A percentile compares a stretch with the other conserved stretches of the same genome.
These are phyloP conservation scores for Euborellia annulipes DNA, from an alignment of 1,140 invertebrate species.

Conservation along the genomic window DNA sequence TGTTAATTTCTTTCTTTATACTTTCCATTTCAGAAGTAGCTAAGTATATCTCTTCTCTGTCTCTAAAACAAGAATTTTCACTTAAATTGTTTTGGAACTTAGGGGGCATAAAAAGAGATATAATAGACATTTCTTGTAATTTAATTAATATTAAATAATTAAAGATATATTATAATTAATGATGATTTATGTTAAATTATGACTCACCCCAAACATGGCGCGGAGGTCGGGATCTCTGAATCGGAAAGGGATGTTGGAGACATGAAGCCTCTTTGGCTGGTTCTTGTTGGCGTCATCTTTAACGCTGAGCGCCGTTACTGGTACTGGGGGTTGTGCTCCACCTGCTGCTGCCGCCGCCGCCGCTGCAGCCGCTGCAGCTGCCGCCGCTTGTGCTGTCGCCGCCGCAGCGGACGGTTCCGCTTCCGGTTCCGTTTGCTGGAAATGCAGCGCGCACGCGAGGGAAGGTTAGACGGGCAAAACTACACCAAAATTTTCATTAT, in stretches of 20 bases:
- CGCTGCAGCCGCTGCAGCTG: slow-evolving; percentile 19
- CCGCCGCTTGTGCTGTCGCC: slow-evolving; percentile 18
- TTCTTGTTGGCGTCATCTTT: slow-evolving; percentile 29
- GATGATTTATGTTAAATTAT: no score
- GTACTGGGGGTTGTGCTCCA: slow-evolving; percentile 14
- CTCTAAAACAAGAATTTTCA: no score
- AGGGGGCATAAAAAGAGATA: no score
- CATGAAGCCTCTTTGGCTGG: slow-evolving; percentile 76
- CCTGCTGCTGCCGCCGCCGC: slow-evolving; percentile 16
- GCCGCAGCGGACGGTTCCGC: slow-evolving; percentile 20
- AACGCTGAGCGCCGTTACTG: slow-evolving; percentile 16
- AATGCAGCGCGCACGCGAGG: slow-evolving; percentile 1
- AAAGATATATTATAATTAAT: no score
- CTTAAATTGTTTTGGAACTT: no score
- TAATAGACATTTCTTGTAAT: no score
- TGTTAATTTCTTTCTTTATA: no score
- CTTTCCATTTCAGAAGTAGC: no score
- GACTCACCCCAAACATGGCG: slow-evolving; percentile 95
- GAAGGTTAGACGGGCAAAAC: no score
- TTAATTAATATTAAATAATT: no score
- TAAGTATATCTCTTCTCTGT: no score
- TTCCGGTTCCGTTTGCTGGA: slow-evolving; percentile 34
- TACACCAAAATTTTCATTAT: no score
- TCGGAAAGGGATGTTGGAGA: slow-evolving; percentile 98
- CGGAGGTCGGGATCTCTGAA: slow-evolving; percentile 95